phyloP scores from a whole-genome alignment of 2,113 vertebrate genomes.

The Baryphthengus martii region DNA sequence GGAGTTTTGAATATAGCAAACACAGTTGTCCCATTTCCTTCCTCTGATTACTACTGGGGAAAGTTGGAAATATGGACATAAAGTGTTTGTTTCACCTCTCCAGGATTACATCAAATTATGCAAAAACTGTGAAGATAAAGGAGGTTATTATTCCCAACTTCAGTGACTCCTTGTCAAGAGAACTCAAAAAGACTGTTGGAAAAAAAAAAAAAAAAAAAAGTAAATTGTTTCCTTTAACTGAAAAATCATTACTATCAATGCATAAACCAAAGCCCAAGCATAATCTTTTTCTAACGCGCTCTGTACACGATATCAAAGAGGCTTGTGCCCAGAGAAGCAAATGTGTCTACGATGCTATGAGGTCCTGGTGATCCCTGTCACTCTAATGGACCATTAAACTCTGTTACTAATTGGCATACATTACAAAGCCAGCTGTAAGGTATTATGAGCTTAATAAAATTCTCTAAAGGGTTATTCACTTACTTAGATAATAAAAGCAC shows the following conservation, averaged over 20 bases:
- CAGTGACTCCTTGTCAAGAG: background rate
- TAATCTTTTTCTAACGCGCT: background rate
- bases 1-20: background rate
- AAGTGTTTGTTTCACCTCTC: background rate
- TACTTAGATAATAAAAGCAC: background rate
- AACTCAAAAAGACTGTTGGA: background rate
- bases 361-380: background rate
- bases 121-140: background rate
- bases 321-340: background rate
- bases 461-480: background rate
- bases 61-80: background rate
- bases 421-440: slow-evolving; percentile 1
- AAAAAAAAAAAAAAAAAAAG: background rate
- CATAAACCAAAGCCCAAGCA: background rate
- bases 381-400: background rate
- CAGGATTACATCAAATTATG: background rate
- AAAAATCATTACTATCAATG: background rate
- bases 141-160: background rate
- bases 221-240: background rate
- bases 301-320: background rate
- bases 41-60: fast-evolving
- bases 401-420: background rate
- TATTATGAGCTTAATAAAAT: background rate
- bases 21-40: background rate
- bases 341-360: background rate